A percentile compares a stretch with the other conserved stretches of the same genome.
phyloP scores from a whole-genome alignment of 2,113 vertebrate genomes.

The Ahaetulla prasina region DNA sequence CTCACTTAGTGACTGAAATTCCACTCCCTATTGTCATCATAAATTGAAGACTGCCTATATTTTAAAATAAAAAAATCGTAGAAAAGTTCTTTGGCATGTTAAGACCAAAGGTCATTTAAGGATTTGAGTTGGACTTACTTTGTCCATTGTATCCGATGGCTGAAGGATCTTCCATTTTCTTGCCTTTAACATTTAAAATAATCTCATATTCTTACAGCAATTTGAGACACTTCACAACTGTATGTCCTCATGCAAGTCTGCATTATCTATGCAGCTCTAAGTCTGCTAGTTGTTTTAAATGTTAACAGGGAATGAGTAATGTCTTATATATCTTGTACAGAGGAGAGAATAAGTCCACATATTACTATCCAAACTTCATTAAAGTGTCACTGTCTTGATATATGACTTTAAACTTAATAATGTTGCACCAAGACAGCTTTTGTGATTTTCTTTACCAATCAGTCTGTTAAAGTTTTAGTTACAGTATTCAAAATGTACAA shows the following conservation, averaged over 20 bases:
- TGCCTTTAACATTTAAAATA: not conserved
- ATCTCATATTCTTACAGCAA: not conserved
- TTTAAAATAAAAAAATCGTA: not conserved
- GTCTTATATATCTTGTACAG: constrained; percentile 4
- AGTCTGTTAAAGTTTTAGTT: not conserved
- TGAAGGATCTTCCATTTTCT: not conserved
- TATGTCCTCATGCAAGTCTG: not conserved
- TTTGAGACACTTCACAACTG: not conserved
- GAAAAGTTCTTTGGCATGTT: not conserved
- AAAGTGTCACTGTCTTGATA: not conserved
- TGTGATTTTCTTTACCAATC: not conserved
- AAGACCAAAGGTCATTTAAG: not conserved
- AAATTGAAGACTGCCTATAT: not conserved
- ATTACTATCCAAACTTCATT: not conserved
- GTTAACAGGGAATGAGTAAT: constrained; percentile 22
- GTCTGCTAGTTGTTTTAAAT: constrained; percentile 19
- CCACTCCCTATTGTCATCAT: not conserved
- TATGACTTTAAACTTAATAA: not conserved
- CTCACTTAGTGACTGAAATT: not conserved
- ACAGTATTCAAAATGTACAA: not conserved
- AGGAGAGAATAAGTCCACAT: not conserved
- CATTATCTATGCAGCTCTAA: not conserved
- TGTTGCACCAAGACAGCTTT: not conserved
- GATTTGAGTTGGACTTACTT: not conserved
- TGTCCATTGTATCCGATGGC: not conserved